phyloP scores from a whole-genome alignment of 2,888 invertebrate genomes.

The Torymus texanus region DNA sequence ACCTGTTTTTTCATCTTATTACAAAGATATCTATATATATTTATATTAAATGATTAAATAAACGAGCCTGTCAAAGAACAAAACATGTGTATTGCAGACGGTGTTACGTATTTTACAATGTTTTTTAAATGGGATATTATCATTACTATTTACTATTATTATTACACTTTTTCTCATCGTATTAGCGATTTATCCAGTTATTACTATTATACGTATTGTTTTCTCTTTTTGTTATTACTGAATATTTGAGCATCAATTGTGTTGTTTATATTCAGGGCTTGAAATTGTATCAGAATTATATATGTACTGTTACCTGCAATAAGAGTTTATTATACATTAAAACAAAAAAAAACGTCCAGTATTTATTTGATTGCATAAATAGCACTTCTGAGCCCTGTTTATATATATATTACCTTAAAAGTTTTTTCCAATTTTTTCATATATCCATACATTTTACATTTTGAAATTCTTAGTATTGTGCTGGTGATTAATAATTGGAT shows the following conservation, averaged over 20 bases:
- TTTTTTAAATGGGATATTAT: constrained; percentile 50
- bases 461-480: constrained; percentile 52
- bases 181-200: constrained; percentile 49
- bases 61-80: constrained; percentile 57
- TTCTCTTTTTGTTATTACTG: constrained; percentile 52
- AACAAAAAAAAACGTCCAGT: constrained; percentile 29
- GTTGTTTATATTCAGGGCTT: constrained; percentile 56
- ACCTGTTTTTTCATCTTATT: constrained; percentile 50
- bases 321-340: constrained; percentile 54
- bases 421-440: constrained; percentile 44
- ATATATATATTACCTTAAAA: constrained; percentile 44
- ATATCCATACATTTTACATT: constrained; percentile 41
- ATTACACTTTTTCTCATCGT: constrained; percentile 41
- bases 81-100: constrained; percentile 62
- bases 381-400: constrained; percentile 54
- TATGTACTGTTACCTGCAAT: constrained; percentile 55
- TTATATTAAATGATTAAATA: constrained; percentile 39
- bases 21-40: constrained; percentile 46
- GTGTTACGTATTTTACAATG: constrained; percentile 55
- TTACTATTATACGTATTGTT: constrained; percentile 51
- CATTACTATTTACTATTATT: constrained; percentile 30
- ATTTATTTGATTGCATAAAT: constrained; percentile 45
- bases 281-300: constrained; percentile 51
- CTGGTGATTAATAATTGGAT: constrained; percentile 33
- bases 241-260: constrained; percentile 53